These are phyloP conservation scores for Cynopterus brachyotis DNA, from an alignment of 2,113 vertebrate species.

Conservation along the genomic window DNA sequence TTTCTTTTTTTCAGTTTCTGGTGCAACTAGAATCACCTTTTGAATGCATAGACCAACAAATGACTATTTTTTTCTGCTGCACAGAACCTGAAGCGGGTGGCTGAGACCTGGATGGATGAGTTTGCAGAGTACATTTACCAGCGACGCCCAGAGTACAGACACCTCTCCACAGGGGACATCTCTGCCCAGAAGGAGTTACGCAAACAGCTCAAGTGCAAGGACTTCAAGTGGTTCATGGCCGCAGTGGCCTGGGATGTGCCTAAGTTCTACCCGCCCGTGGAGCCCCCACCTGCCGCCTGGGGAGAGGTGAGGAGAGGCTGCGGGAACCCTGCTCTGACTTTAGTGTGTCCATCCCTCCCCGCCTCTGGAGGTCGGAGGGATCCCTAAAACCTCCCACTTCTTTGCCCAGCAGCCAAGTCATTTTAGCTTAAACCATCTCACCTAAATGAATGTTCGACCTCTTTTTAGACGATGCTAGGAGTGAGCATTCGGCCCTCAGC, in stretches of 20 bases:
- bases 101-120: constrained; percentile 95
- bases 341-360: rapidly evolving
- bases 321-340: background rate
- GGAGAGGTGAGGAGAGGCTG: constrained; percentile 88
- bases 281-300: constrained; percentile 91
- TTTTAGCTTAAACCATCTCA: background rate
- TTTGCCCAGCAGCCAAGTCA: background rate
- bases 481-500: background rate
- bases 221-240: constrained; percentile 95
- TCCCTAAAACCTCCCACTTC: background rate
- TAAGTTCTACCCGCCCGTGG: constrained; percentile 92
- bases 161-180: constrained; percentile 92
- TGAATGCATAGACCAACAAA: background rate
- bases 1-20: background rate
- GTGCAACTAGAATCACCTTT: background rate
- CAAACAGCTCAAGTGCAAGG: constrained; percentile 92
- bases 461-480: background rate
- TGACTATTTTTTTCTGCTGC: background rate
- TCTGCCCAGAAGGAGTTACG: constrained; percentile 91
- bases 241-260: constrained; percentile 93
- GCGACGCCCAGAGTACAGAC: constrained; percentile 91
- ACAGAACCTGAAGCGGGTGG: constrained; percentile 93
- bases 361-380: background rate
- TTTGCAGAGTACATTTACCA: constrained; percentile 94
- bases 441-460: background rate